These are phyloP conservation scores for Pollicipes pollicipes DNA, from an alignment of 1,140 invertebrate species.

Conservation along the genomic window DNA sequence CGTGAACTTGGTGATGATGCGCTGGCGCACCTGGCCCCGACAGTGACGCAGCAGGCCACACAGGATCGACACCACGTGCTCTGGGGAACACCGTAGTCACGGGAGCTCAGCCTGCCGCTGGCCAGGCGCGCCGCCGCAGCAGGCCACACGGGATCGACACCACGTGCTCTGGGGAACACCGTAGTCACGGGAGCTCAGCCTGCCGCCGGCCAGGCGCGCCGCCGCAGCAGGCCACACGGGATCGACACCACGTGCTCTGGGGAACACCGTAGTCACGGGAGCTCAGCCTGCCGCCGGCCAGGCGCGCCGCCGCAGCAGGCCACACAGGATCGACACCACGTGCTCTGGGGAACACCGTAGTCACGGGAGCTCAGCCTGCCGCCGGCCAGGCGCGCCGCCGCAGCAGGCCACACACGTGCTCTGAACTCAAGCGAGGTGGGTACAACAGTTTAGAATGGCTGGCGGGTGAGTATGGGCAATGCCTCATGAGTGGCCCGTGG, in stretches of 20 bases:
- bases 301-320: too few species aligned
- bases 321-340: slow-evolving; percentile 30
- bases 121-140: too few species aligned
- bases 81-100: slow-evolving; percentile 38
- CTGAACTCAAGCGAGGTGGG: slow-evolving; percentile 10
- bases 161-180: slow-evolving; percentile 16
- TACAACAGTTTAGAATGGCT: too few species aligned
- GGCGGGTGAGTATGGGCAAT: too few species aligned
- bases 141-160: slow-evolving; percentile 30
- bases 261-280: too few species aligned
- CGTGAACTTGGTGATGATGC: slow-evolving; percentile 85
- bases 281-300: too few species aligned
- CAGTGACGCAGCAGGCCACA: slow-evolving; percentile 83
- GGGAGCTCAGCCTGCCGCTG: too few species aligned
- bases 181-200: too few species aligned
- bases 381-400: too few species aligned
- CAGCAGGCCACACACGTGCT: neutral
- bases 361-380: too few species aligned
- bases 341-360: slow-evolving; percentile 17
- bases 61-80: slow-evolving; percentile 88
- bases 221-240: slow-evolving; percentile 34
- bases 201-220: too few species aligned
- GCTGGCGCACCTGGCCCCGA: slow-evolving; percentile 59
- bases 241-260: slow-evolving; percentile 7
- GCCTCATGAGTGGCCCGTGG: too few species aligned